phyloP scores from a whole-genome alignment of 1,140 invertebrate genomes.

The Zophobas morio region DNA sequence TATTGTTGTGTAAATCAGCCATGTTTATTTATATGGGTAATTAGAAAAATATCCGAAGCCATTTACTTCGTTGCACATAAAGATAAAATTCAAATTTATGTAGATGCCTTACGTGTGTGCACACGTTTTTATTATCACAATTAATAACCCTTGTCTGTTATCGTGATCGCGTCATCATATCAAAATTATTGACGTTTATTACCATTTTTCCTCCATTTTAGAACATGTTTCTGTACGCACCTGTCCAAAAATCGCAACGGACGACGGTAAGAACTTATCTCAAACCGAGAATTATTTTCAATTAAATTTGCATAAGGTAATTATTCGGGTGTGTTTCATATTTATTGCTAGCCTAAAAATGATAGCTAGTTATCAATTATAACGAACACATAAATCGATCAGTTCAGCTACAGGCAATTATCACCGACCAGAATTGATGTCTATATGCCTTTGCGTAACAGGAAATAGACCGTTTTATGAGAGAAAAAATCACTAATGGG shows the following conservation, averaged over 20 bases:
- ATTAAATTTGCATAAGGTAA: slow-evolving; percentile 44
- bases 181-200: slow-evolving; percentile 12
- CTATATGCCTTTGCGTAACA: slow-evolving; percentile 24
- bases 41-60: slow-evolving; percentile 38
- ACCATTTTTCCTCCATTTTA: not conserved
- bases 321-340: slow-evolving; percentile 41
- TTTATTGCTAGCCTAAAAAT: slow-evolving; percentile 46
- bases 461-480: slow-evolving; percentile 28
- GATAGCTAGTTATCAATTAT: slow-evolving; percentile 40
- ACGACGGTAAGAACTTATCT: slow-evolving; percentile 6
- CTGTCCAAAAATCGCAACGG: slow-evolving; percentile 3
- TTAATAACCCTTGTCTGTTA: not conserved
- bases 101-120: slow-evolving; percentile 19
- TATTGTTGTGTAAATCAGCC: slow-evolving; percentile 24
- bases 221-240: not conserved
- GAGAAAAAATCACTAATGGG: not conserved
- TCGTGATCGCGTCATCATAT: not conserved
- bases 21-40: slow-evolving; percentile 31
- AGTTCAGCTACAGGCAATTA: slow-evolving; percentile 38
- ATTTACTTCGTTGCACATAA: slow-evolving; percentile 19
- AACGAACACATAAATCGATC: slow-evolving; percentile 39
- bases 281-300: slow-evolving; percentile 23
- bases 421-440: slow-evolving; percentile 35
- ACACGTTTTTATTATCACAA: slow-evolving; percentile 27
- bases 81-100: slow-evolving; percentile 40